Evolutionary conservation across 2,113 vertebrate species (phyloP).

Genomic region (Carassius carassius): DNA sequence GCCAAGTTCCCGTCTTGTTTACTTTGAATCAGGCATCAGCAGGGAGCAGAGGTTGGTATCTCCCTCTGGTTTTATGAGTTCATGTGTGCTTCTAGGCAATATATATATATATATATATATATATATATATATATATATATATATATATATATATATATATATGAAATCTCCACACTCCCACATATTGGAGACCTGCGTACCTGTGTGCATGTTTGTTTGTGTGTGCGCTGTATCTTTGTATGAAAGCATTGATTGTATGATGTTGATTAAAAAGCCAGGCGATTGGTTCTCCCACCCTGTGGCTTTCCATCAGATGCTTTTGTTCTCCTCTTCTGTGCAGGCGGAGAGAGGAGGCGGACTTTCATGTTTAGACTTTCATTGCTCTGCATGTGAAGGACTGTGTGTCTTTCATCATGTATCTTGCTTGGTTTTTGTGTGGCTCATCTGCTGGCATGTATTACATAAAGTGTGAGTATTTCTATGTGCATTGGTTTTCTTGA

Average conservation of each 20-base stretch:
- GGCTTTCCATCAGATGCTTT: constrained; percentile 26
- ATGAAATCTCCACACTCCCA: neutral
- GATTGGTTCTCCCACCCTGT: neutral
- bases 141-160: neutral
- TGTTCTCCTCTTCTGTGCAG: constrained; percentile 35
- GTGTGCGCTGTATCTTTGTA: neutral
- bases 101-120: too few relatives aligned
- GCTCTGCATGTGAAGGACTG: constrained; percentile 10
- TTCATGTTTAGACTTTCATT: neutral
- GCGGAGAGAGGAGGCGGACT: neutral
- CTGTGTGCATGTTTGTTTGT: constrained; percentile 21
- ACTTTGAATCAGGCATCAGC: neutral
- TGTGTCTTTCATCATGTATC: neutral
- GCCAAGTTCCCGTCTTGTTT: neutral
- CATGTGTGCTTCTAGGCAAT: neutral
- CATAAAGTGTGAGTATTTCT: constrained; percentile 38
- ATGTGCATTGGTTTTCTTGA: constrained; percentile 24
- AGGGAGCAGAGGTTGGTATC: neutral
- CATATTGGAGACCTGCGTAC: neutral
- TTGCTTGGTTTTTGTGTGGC: neutral
- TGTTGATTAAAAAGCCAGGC: constrained; percentile 60
- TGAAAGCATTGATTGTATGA: constrained; percentile 50
- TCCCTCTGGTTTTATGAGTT: neutral
- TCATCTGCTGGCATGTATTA: constrained; percentile 1
- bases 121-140: too few relatives aligned